phyloP scores from a whole-genome alignment of 1,140 invertebrate genomes.

The Drosophila lacteicornis region DNA sequence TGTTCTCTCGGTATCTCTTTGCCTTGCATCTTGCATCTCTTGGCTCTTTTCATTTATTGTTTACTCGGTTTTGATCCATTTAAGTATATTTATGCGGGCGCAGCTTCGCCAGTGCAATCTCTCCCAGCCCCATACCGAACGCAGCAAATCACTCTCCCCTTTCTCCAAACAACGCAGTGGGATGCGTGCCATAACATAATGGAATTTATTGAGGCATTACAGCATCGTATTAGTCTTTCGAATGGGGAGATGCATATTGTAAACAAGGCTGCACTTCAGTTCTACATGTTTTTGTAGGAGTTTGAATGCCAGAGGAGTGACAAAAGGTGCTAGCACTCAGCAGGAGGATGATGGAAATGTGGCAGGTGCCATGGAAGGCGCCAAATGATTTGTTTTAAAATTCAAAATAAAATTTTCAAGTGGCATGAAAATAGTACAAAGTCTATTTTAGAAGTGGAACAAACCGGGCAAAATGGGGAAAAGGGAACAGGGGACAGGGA shows the following conservation, averaged over 20 bases:
- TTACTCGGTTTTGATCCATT: conserved; percentile 48
- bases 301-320: conserved; percentile 5
- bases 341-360: conserved; percentile 37
- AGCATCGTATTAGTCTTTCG: conserved; percentile 41
- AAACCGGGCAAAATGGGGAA: conserved; percentile 46
- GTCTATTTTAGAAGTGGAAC: conserved; percentile 51
- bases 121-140: neutral
- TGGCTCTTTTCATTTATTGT: conserved; percentile 33
- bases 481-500: conserved; percentile 30
- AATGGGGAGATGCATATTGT: conserved; percentile 47
- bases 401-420: conserved; percentile 7
- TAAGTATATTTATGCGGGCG: conserved; percentile 57
- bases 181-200: conserved; percentile 53
- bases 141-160: conserved; percentile 4
- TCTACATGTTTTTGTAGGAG: neutral
- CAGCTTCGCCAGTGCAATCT: conserved; percentile 20
- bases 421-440: conserved; percentile 6
- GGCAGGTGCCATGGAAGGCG: conserved; percentile 45
- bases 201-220: conserved; percentile 62
- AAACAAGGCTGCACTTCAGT: conserved; percentile 39
- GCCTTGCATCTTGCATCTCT: conserved; percentile 3
- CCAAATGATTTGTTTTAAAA: conserved; percentile 49
- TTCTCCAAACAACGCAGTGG: conserved; percentile 13
- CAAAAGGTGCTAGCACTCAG: conserved; percentile 24
- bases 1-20: conserved; percentile 13